A percentile compares a stretch with the other conserved stretches of the same genome.
Evolutionary conservation across 2,888 invertebrate genomes (phyloP).

Genomic region (Julus scandinavius): DNA sequence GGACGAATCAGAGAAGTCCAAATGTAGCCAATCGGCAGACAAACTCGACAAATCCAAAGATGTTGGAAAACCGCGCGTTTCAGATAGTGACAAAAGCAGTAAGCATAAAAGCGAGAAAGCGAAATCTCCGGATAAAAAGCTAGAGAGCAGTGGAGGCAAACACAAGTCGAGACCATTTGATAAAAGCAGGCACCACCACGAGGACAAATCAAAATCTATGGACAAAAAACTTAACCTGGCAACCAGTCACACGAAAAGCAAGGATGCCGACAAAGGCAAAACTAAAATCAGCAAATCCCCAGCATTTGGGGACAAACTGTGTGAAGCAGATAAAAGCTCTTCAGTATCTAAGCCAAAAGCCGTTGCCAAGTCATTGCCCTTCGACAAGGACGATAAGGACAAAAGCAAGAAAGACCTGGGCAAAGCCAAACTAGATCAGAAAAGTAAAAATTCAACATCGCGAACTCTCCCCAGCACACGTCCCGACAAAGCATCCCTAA

Average conservation of each 20-base stretch:
- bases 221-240: background rate
- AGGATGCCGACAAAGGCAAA: background rate
- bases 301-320: slow-evolving; percentile 4
- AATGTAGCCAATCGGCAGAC: slow-evolving; percentile 1
- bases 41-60: slow-evolving; percentile 51
- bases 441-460: background rate
- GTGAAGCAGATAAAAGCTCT: slow-evolving; percentile 3
- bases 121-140: slow-evolving; percentile 30
- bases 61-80: background rate
- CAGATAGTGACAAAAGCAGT: background rate
- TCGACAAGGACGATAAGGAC: background rate
- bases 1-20: background rate
- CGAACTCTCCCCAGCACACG: background rate
- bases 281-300: background rate
- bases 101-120: slow-evolving; percentile 3
- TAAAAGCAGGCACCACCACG: background rate
- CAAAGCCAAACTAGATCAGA: background rate
- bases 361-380: background rate
- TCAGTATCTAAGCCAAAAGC: background rate
- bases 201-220: slow-evolving; percentile 1
- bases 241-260: background rate
- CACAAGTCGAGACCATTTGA: background rate
- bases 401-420: background rate
- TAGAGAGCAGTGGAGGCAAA: slow-evolving; percentile 34
- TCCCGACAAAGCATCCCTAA: background rate